A percentile compares a stretch with the other conserved stretches of the same genome.
These are phyloP conservation scores for Caenorhabditis briggsae DNA, from an alignment of 1,140 invertebrate genomes.

Conservation along the genomic window DNA sequence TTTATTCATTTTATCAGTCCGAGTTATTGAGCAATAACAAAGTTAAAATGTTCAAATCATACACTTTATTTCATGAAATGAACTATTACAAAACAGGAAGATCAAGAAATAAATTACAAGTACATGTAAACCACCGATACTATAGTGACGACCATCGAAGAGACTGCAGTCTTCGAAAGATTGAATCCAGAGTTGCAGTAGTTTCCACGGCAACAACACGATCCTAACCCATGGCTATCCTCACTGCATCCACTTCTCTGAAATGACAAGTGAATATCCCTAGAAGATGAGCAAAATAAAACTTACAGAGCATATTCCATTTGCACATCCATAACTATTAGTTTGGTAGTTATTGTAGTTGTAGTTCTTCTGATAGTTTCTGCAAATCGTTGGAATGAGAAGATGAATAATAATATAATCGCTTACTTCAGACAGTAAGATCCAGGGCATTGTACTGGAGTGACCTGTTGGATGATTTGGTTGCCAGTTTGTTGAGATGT, in stretches of 20 bases:
- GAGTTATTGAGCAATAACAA: too few species aligned
- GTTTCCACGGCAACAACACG: slow-evolving; percentile 23
- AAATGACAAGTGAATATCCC: not conserved
- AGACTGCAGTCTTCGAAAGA: slow-evolving; percentile 6
- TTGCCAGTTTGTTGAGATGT: not conserved
- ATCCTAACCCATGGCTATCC: not conserved
- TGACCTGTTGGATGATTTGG: not conserved
- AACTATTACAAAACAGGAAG: not conserved
- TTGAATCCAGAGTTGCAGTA: slow-evolving; percentile 29
- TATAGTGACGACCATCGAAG: slow-evolving; percentile 2
- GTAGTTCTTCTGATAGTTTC: not conserved
- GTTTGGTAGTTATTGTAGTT: not conserved
- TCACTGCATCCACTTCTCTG: not conserved
- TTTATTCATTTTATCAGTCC: too few species aligned
- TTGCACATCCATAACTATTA: slow-evolving; percentile 19
- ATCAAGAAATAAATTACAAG: slow-evolving; percentile 1
- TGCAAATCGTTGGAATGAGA: not conserved
- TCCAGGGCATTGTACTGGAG: not conserved
- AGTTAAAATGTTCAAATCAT: too few species aligned
- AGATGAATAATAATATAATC: not conserved
- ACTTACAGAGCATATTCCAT: not conserved
- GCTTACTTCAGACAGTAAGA: not conserved
- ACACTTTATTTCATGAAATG: not conserved
- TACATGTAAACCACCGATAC: not conserved
- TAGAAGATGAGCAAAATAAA: not conserved